Base-by-base conservation (phyloP, 2,113 vertebrate species). In the Misgurnus anguillicaudatus region DNA sequence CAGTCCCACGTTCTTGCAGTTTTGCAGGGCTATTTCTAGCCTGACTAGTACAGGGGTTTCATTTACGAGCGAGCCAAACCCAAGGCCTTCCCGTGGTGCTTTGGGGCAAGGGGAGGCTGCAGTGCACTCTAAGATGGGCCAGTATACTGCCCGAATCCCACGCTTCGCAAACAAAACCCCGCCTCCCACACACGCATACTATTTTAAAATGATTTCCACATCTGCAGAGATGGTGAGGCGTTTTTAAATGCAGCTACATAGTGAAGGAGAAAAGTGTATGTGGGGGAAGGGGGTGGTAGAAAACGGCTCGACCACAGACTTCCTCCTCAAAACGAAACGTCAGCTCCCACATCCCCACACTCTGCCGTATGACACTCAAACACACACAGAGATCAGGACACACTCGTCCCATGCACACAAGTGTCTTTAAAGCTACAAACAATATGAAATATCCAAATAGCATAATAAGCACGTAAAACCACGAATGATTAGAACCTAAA, bases 261-360 rank as follows among this genome's bases (percentile, higher is more conserved):
- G 51, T 82, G 82, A 62, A 62, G 87, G 89, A 91, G 91, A 92
- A 85, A 92, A 93, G 89, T 89, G 90, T 51, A 14, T 51, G 13
- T 11, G 48, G 48, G 13, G 48, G 11, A 92, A 95, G 89, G 71
- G 86, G 88, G 81, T 71, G 82, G 82, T 87, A 85, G 90, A 94
- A 95, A 84, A 95, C 92, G 86, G 93, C 92, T 94, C 91, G 89
- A 96, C 96, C 96, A 94, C 95, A 92, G 82, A 93, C 94, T 95
- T 97, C 95, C 95, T 96, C 93, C 85, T 94, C 91, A 93, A 90
- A 89, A 86, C 88, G 85, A 87, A 89, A 88, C 82, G 94, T 90
- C 95, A 95, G 90, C 88, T 89, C 77, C 89, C 86, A 93, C 91
- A 86, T 89, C 88, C 90, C 65, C 82, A 75, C 71, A 62, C 78